Conservation (phyloP, 2,888 invertebrate genomes). For the Standfussiana lucernea region DNA sequence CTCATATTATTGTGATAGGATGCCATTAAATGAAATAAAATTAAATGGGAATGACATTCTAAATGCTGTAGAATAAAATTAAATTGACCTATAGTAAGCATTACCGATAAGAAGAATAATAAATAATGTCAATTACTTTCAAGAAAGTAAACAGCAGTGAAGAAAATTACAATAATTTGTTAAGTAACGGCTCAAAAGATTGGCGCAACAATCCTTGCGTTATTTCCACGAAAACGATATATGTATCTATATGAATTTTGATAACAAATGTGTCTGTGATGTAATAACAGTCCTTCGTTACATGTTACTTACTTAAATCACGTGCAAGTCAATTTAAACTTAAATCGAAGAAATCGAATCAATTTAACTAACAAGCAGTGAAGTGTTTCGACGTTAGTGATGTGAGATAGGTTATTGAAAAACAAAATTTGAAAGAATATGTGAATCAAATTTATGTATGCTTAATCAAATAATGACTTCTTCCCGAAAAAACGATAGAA, state of each 20-base stretch:
- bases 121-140: slow-evolving; percentile 16
- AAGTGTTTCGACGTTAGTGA: background rate
- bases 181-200: slow-evolving; percentile 1
- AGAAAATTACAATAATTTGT: slow-evolving; percentile 12
- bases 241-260: slow-evolving; percentile 65
- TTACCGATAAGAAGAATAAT: slow-evolving; percentile 4
- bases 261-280: slow-evolving; percentile 69
- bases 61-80: background rate
- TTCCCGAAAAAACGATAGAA: background rate
- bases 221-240: slow-evolving; percentile 50
- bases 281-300: slow-evolving; percentile 61
- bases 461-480: too few species aligned
- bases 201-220: slow-evolving; percentile 28
- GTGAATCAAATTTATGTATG: background rate
- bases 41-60: background rate
- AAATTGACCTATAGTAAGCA: background rate
- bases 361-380: background rate
- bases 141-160: background rate
- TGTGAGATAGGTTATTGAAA: background rate
- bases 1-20: background rate
- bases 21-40: too few species aligned
- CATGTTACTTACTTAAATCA: slow-evolving; percentile 68
- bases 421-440: slow-evolving; percentile 1
- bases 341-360: background rate
- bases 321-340: slow-evolving; percentile 63